Evolutionary conservation across 2,888 invertebrate species (phyloP), one percentile per base, ranked within the genome.

Genomic region (Desoria tigrina): DNA sequence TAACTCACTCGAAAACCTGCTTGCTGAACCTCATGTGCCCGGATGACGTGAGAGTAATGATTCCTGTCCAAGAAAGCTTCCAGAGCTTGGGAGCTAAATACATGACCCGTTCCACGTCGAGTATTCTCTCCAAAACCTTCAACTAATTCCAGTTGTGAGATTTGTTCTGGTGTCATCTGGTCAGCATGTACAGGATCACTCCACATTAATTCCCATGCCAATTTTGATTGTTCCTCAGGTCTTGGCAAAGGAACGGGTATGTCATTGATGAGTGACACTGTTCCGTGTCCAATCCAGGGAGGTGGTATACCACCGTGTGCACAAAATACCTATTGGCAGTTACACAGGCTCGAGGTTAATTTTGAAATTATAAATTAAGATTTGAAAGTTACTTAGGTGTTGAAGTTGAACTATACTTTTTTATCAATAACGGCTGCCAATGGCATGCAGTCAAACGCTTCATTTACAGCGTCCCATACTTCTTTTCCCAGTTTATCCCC

Each of bases 161-260:
- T 60, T 28, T 67, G 55, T 26, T 71, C 73, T 1, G 37, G 28
- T 16, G 65, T 42, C 16, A 69, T 26, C 23, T 26, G 61, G 14
- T 69, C 78, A 76, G 75, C 84, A 84, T 83, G 84, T 58, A 86
- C 79, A 1, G 89, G 89, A 78, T 90, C 90, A 78, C 88, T 90
- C 90, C 90, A 90, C 80, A 90, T 82, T 24, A 90, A 80, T 77
- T 90, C 89, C 90, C 90, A 90, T 1, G 89, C 89, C 61, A 89
- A 80, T n/a, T 85, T 83, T 78, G 87, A 87, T 78, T 88, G 86
- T 45, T 82, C 82, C 53, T 88, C 87, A 0, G 89, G 89, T 63
- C 86, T 83, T 26, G 81, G 78, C 45, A 90, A 80, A 0, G 88
- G 87, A 49, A 83, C 82, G 0, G 88, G 88, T 65, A 90, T 85